Conservation (phyloP, 2,888 invertebrate genomes). For the Aphidius colemani region DNA sequence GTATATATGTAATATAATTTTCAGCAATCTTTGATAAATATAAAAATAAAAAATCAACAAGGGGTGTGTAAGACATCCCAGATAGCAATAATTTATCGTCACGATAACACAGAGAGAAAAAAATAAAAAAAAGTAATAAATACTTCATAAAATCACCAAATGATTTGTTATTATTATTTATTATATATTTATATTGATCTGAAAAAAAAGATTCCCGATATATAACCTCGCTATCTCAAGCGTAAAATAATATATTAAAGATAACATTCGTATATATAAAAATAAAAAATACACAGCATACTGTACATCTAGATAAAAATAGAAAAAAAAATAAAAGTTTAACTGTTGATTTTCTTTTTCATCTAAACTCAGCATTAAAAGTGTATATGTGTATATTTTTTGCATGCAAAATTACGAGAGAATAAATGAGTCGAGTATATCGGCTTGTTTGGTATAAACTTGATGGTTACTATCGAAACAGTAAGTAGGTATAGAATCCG, state of each 20-base stretch:
- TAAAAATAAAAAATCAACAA: too few species aligned
- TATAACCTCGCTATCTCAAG: too few species aligned
- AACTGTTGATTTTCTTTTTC: background rate
- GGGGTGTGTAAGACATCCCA: background rate
- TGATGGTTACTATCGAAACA: constrained; percentile 28
- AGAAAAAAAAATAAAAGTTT: background rate
- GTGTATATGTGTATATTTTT: background rate
- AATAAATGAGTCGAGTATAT: background rate
- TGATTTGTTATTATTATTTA: too few species aligned
- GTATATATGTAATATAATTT: too few species aligned
- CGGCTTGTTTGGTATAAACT: constrained; percentile 25
- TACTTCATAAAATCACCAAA: constrained; percentile 8
- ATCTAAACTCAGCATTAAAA: background rate
- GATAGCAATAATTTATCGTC: constrained; percentile 17
- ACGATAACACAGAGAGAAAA: background rate
- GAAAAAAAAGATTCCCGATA: too few species aligned
- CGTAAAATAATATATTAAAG: too few species aligned
- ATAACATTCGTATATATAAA: background rate
- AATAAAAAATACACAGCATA: background rate
- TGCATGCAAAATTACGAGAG: constrained; percentile 2
- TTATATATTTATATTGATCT: too few species aligned
- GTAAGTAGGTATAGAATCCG: constrained; percentile 26
- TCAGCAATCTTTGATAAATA: too few species aligned
- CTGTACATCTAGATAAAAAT: background rate
- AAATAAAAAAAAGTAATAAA: background rate